A percentile compares a stretch with the other conserved stretches of the same genome.
Evolutionary conservation across 2,888 invertebrate species (phyloP).

Genomic region (Oscheius onirici): DNA sequence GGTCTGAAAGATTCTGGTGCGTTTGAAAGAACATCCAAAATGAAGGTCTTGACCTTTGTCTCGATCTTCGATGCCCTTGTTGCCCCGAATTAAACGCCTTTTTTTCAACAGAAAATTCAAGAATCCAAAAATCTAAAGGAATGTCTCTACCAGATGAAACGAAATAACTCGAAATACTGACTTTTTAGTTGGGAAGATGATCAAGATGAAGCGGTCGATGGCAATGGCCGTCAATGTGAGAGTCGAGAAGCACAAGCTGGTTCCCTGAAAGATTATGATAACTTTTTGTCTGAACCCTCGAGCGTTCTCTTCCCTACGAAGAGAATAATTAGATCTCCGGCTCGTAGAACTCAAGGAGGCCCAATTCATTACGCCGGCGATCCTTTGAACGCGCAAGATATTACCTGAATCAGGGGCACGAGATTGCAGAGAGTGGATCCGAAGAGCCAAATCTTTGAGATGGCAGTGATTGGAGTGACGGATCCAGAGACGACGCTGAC

Average conservation of each 20-base stretch:
- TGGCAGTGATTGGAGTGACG: conserved; percentile 93
- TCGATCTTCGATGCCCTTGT: conserved; percentile 28
- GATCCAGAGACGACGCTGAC: conserved; percentile 90
- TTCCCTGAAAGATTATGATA: conserved; percentile 74
- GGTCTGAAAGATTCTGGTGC: conserved; percentile 45
- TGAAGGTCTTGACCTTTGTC: background rate
- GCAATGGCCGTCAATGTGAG: conserved; percentile 95
- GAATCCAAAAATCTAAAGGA: background rate
- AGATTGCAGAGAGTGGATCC: conserved; percentile 88
- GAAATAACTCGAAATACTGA: too few species aligned
- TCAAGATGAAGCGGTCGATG: conserved; percentile 82
- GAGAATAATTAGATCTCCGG: background rate
- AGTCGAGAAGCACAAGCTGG: conserved; percentile 95
- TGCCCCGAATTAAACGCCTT: conserved; percentile 2
- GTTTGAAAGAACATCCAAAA: background rate
- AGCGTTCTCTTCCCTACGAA: background rate
- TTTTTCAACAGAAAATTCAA: background rate
- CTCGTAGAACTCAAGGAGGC: background rate
- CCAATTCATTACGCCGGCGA: background rate
- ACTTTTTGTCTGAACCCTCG: background rate
- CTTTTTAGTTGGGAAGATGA: conserved; percentile 66
- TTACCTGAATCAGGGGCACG: conserved; percentile 87
- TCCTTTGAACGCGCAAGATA: conserved; percentile 16
- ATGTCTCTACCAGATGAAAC: too few species aligned
- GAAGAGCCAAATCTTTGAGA: conserved; percentile 90